These are phyloP conservation scores for Piscicola geometra DNA, from an alignment of 2,888 invertebrate genomes.

Conservation along the genomic window DNA sequence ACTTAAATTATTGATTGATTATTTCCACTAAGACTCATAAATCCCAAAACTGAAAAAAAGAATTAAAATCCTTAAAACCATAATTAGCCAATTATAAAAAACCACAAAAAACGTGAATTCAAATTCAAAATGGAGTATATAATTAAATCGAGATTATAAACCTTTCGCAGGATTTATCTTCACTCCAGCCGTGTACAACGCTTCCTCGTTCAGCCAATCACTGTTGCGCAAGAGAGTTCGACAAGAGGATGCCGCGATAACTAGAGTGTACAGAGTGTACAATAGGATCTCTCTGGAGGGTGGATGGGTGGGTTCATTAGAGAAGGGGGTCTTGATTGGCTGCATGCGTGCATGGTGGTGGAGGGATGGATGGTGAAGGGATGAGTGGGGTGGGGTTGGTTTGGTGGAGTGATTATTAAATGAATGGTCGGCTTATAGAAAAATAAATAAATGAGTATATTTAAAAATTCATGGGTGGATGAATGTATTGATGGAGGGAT, in stretches of 20 bases:
- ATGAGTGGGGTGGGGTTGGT: neutral
- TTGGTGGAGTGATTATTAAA: no score
- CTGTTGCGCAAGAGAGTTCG: slow-evolving; percentile 76
- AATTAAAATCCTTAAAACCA: no score
- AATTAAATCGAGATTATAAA: slow-evolving; percentile 53
- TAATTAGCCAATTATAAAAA: no score
- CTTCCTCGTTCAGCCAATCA: slow-evolving; percentile 90
- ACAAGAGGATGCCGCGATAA: slow-evolving; percentile 54
- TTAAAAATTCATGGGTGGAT: no score
- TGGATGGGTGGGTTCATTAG: neutral
- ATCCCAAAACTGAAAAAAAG: no score
- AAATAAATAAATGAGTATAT: no score
- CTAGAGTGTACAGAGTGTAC: neutral
- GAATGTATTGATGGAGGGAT: no score
- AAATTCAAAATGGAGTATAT: no score
- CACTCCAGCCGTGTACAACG: slow-evolving; percentile 82
- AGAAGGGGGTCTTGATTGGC: neutral
- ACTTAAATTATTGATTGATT: no score
- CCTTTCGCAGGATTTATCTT: slow-evolving; percentile 95
- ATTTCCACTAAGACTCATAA: no score
- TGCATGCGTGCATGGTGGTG: neutral
- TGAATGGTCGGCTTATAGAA: no score
- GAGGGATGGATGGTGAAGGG: neutral
- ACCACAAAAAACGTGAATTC: neutral
- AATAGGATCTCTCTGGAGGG: neutral